These are phyloP conservation scores for Conomelus anceps DNA, from an alignment of 2,888 invertebrate species.

Conservation along the genomic window DNA sequence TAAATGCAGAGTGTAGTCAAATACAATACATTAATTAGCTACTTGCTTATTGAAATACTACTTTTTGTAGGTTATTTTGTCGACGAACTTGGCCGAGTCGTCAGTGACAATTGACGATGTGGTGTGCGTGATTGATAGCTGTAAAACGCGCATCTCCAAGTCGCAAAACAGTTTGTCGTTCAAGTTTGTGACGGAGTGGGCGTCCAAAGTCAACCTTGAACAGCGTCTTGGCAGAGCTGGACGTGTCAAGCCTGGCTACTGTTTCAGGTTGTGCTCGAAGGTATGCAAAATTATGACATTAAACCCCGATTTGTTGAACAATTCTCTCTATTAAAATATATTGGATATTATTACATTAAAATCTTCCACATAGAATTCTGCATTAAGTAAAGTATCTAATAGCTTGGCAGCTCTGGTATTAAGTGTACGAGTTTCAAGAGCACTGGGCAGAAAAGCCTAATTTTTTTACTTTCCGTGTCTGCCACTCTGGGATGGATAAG, in stretches of 20 bases:
- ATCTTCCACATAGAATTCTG: no score
- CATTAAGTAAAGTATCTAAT: no score
- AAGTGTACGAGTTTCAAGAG: no score
- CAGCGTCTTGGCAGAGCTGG: background rate
- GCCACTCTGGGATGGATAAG: no score
- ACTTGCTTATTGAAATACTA: background rate
- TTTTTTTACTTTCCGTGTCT: no score
- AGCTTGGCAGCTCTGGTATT: no score
- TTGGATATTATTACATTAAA: no score
- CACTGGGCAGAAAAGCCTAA: no score
- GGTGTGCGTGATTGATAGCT: background rate
- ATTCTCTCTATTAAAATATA: no score
- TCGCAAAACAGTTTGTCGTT: background rate
- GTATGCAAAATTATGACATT: background rate
- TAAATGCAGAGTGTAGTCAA: no score
- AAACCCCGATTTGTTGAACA: no score
- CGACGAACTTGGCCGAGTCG: background rate
- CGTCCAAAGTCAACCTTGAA: background rate
- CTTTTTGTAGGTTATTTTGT: background rate
- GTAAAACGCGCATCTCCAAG: background rate
- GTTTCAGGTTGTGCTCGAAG: background rate
- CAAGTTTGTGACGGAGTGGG: background rate
- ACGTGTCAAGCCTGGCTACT: background rate
- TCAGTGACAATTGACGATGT: background rate
- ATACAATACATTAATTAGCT: no score